Base-by-base conservation (phyloP, 2,888 invertebrate species). In the Oscheius myriophilus region DNA sequence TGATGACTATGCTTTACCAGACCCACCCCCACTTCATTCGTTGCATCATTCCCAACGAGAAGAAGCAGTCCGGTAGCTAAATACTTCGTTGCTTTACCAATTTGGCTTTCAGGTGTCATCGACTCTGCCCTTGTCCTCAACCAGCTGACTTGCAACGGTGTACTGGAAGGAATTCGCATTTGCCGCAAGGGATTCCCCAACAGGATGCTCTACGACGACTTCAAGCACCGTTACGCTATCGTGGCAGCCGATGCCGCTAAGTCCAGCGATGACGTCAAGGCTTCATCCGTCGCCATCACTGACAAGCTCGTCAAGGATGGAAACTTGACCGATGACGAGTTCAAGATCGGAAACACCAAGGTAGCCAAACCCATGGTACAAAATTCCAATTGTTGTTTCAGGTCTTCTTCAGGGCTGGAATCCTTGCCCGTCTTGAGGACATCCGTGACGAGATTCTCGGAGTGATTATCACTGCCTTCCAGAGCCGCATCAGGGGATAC, bases 151-250 rank as follows among this genome's bases (percentile, higher is more conserved):
- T 98, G 98, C 92, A 98, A 98, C 92, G 98, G 98, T 94, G 98
- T 98, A 91, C 93, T 98, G 91, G 98, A 98, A 92, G 98, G 98
- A 91, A 98, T 98, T 91, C 95, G 98, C 94, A 98, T 98, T 91
- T 98, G 98, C 90, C 93, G 97, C 90, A 90, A 90, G 80, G 98
- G 98, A 89, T 98, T 98, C 93, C 98, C 98, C 91, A 98, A 97
- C 93, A 93, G 98, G 90, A 95, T 97, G 94, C 92, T 95, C 86
- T 97, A 97, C 91, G 94, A 96, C 84, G 98, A 98, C 90, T 98
- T 98, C 93, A 96, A 96, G 89, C 93, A 96, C 90, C 62, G 78
- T 9, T 97, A 85, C 65, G 85, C 84, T 11, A 82, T 85, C 57
- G 72, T 85, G 51, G 84, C 85, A 9, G 82, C 84, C 14, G 71